Evolutionary conservation across 1,140 invertebrate genomes (phyloP), one percentile per base, ranked within the genome.

Genomic region (Saccostrea echinata): DNA sequence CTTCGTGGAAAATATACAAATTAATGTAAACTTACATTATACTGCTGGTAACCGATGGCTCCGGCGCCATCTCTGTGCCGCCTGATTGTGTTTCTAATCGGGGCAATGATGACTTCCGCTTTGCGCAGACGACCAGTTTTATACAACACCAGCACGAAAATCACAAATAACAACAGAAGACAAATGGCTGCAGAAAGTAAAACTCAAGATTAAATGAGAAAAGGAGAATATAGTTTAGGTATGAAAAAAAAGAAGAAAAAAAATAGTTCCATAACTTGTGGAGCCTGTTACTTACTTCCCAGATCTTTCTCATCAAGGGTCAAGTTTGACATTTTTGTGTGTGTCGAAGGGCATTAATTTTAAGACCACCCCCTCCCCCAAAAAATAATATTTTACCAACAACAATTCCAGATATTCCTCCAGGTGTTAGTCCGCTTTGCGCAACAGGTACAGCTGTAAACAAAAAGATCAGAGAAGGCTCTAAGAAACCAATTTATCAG

Each of bases 111-210:
- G 52, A 55, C 30, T 53, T 87, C 53, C 30, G 57, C 86, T 52
- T 87, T 87, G 30, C 64, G n/a, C 4, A 87, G 55, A 35, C 86
- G 76, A 61, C 86, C 86, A 43, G 76, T 82, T 80, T 64, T 87
- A 30, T 61, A 57, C 30, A 87, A 30, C 80, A 87, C 18, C 6
- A 43, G 13, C 1, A 83, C 21, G 33, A 87, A 83, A 27, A 87
- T 83, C 21, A 83, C 55, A 18, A 87, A 68, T 53, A 82, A 81
- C 76, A 87, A 13, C 43, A 83, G 21, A 11, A 87, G 76, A 16
- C 53, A 68, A 27, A 83, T 61, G 13, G 64, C 86, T 82, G 4
- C 18, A 83, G 24, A 43, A 80, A 80, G 84, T 90, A 86, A 61
- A 90, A 89, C 33, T 81, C 52, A 24, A 90, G 57, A 11, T 83